Evolutionary conservation across 2,888 invertebrate genomes (phyloP), one percentile per base, ranked within the genome.

Genomic region (Cryptus armator): DNA sequence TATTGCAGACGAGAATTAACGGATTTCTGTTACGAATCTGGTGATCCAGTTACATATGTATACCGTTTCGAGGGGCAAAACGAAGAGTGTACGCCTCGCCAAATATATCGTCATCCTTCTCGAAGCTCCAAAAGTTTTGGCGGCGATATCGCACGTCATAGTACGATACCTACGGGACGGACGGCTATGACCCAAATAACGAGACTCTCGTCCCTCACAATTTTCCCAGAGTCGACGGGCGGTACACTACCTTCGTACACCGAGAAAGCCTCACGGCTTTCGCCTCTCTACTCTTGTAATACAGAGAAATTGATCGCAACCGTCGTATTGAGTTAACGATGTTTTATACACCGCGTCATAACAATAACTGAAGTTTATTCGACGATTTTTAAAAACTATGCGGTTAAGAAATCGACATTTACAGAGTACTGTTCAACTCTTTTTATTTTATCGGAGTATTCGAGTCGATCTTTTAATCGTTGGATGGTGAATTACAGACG

Each of bases 151-250:
- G 43, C 68, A 78, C 78, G 78, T 83, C 74, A 62, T 46, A 72
- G 77, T 77, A 81, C 72, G 80, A 76, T 75, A 76, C 71, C 67
- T 53, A 19, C 71, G 48, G 48, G 59, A 64, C 72, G 76, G 81
- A 66, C 70, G 80, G 84, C 74, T 75, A 77, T 84, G 84, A 84
- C 81, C 81, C 81, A 81, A 81, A 84, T 78, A 84, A 74, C 81
- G 81, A 68, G 74, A 72, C 81, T 84, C 81, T 62, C 62, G 77
- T 81, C 53, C 71, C 71, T 80, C 81, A 74, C 81, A 81, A 74
- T 64, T 84, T 84, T 74, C 67, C 76, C 72, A 46, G 66, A 66
- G 46, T 19, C 80, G 76, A 77, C 70, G 48, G 68, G 43, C 62
- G 53, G 56, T 59, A 32, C 37, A 64, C 66, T 44, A 37, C 24